These are phyloP conservation scores for Globodera rostochiensis DNA, from an alignment of 1,140 invertebrate genomes.

Conservation along the genomic window DNA sequence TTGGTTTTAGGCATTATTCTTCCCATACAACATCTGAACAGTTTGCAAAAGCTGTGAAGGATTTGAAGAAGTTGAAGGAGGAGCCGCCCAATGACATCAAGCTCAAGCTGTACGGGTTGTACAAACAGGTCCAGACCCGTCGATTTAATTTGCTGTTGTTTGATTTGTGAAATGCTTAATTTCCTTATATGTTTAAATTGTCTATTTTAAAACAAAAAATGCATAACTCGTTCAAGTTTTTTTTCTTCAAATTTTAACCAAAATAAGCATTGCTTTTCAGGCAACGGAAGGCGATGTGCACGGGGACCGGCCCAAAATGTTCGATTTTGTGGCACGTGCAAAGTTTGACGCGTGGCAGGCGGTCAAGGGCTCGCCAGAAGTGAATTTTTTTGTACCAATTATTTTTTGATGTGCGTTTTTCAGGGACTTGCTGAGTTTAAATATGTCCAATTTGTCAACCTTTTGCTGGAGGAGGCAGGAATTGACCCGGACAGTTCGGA, in stretches of 20 bases:
- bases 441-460: conserved; percentile 45
- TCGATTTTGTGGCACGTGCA: conserved; percentile 72
- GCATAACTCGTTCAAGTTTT: background rate
- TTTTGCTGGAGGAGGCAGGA: conserved; percentile 20
- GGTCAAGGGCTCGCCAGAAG: conserved; percentile 35
- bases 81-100: conserved; percentile 71
- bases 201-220: no score
- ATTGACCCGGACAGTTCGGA: background rate
- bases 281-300: conserved; percentile 70
- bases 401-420: background rate
- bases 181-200: no score
- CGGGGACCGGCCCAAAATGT: conserved; percentile 70
- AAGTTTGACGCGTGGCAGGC: conserved; percentile 73
- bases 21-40: conserved; percentile 16
- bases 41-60: conserved; percentile 68
- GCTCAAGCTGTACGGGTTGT: conserved; percentile 72
- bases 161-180: background rate
- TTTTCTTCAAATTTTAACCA: background rate
- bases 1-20: background rate
- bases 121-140: conserved; percentile 69
- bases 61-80: conserved; percentile 66
- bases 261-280: conserved; percentile 60
- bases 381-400: background rate
- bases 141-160: conserved; percentile 24
- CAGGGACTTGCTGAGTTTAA: conserved; percentile 47